Conservation (phyloP, 2,888 invertebrate species). For the Onthophagus sagittarius region DNA sequence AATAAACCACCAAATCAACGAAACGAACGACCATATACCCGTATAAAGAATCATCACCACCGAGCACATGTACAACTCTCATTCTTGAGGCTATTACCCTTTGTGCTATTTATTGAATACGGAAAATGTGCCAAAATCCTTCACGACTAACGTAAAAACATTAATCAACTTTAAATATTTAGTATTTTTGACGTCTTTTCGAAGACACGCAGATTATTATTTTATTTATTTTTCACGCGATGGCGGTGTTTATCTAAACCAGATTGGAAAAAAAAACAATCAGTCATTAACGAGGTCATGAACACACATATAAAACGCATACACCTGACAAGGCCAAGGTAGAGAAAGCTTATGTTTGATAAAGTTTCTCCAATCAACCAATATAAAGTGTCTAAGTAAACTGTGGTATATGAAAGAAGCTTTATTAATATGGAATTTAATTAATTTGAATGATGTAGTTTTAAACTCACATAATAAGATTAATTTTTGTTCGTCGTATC, state of each 20-base stretch:
- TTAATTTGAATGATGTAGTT: too few relatives aligned
- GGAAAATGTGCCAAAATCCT: constrained; percentile 12
- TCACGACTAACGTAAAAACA: neutral
- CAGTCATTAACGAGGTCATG: neutral
- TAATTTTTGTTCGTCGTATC: too few relatives aligned
- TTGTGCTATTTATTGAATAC: constrained; percentile 14
- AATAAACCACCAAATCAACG: neutral
- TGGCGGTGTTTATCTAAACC: too few relatives aligned
- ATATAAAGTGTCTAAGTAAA: neutral
- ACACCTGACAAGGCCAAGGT: neutral
- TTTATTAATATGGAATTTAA: too few relatives aligned
- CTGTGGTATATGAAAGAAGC: neutral
- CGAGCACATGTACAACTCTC: neutral
- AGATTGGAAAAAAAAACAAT: neutral
- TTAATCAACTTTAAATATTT: neutral
- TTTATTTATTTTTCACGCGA: too few relatives aligned
- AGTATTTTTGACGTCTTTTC: neutral
- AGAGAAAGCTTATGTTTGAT: neutral
- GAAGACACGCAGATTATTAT: neutral
- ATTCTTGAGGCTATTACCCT: constrained; percentile 14
- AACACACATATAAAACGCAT: neutral
- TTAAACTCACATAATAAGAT: too few relatives aligned
- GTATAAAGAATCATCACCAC: neutral
- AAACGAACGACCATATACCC: neutral
- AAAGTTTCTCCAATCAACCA: neutral